A percentile compares a stretch with the other conserved stretches of the same genome.
Conservation (phyloP, 2,888 invertebrate genomes). For the Tridacna gigas region DNA sequence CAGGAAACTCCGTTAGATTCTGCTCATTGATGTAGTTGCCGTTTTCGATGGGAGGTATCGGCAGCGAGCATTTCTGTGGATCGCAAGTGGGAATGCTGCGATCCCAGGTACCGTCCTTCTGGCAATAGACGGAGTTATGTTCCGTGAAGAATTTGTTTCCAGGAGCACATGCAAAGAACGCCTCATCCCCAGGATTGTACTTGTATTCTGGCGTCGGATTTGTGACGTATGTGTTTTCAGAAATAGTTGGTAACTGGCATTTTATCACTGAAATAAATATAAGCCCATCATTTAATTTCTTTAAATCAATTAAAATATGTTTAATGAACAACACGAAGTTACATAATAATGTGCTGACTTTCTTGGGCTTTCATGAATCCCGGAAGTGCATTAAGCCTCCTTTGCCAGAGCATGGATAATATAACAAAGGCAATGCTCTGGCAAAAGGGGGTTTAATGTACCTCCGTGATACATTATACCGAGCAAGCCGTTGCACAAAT, state of each 20-base stretch:
- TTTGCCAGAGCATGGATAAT: no score
- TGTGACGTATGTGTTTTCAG: conserved; percentile 69
- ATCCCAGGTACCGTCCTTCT: conserved; percentile 78
- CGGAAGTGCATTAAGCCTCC: no score
- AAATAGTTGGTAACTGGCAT: conserved; percentile 72
- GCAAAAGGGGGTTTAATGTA: no score
- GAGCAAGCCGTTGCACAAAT: no score
- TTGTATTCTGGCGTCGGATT: conserved; percentile 49
- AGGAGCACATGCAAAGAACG: conserved; percentile 70
- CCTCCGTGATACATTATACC: no score
- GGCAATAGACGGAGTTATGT: conserved; percentile 72
- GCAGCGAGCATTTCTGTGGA: conserved; percentile 70
- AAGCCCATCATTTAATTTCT: background rate
- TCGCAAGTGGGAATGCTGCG: conserved; percentile 78
- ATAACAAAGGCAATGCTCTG: no score
- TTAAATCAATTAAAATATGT: no score
- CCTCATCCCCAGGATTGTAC: conserved; percentile 65
- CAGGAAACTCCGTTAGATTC: conserved; percentile 66
- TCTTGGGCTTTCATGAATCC: no score
- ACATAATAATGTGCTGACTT: no score
- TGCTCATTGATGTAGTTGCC: conserved; percentile 46
- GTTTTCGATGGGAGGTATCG: conserved; percentile 78
- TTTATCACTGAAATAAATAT: conserved; percentile 70
- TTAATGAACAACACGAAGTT: no score
- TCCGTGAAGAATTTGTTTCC: conserved; percentile 71